These are phyloP conservation scores for Drosophila seguyi DNA, from an alignment of 1,140 invertebrate genomes.

Conservation along the genomic window DNA sequence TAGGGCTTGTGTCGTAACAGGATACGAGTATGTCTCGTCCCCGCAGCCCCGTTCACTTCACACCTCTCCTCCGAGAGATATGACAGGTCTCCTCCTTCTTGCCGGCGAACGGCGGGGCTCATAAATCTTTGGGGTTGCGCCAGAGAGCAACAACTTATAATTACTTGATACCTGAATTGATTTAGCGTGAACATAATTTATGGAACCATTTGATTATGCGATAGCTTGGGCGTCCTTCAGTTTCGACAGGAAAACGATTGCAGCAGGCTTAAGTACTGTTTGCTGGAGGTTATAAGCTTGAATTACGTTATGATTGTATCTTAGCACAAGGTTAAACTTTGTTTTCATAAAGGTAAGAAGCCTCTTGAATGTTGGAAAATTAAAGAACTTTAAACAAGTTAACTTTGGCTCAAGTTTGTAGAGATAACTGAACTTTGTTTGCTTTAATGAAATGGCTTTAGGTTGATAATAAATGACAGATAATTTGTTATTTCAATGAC, in stretches of 20 bases:
- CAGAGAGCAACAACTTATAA: conserved; percentile 46
- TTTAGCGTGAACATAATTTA: conserved; percentile 54
- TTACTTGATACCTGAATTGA: conserved; percentile 55
- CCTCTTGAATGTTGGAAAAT: neutral
- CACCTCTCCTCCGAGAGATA: conserved; percentile 15
- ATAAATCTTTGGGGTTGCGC: conserved; percentile 42
- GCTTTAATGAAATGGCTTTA: neutral
- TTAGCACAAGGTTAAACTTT: neutral
- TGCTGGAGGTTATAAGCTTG: neutral
- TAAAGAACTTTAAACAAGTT: neutral
- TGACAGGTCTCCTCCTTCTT: conserved; percentile 32
- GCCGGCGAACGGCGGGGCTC: conserved; percentile 20
- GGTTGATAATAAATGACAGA: neutral
- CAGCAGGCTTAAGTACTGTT: neutral
- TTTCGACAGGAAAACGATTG: conserved; percentile 15
- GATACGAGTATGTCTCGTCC: conserved; percentile 30
- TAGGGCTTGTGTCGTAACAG: conserved; percentile 52
- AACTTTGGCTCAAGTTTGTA: neutral
- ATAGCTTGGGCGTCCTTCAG: conserved; percentile 7
- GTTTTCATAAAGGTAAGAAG: neutral
- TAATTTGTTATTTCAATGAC: too few relatives aligned
- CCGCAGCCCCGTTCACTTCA: conserved; percentile 4
- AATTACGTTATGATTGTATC: conserved; percentile 2
- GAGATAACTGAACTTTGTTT: neutral
- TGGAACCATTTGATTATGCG: conserved; percentile 14